These are phyloP conservation scores for Drosophila funebris DNA, from an alignment of 1,140 invertebrate species.

Conservation along the genomic window DNA sequence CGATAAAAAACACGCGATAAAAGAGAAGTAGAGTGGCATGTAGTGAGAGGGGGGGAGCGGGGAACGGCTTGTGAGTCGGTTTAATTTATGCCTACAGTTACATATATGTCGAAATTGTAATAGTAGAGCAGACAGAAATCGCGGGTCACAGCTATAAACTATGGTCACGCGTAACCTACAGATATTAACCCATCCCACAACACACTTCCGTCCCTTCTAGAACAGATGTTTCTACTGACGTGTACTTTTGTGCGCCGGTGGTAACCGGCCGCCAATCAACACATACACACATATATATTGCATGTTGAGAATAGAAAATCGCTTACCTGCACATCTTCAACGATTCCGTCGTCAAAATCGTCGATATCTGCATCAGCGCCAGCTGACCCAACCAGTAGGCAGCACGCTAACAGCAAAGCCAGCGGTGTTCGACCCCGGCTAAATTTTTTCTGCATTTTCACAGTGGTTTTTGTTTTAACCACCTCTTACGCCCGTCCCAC, in stretches of 20 bases:
- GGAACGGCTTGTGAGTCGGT: constrained; percentile 43
- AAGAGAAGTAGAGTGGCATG: constrained; percentile 13
- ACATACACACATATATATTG: not conserved
- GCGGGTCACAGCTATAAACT: constrained; percentile 19
- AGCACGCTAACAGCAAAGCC: constrained; percentile 51
- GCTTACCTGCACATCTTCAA: constrained; percentile 76
- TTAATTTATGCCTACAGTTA: constrained; percentile 17
- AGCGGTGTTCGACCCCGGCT: constrained; percentile 54
- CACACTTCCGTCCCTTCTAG: constrained; percentile 12
- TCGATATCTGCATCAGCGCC: constrained; percentile 43
- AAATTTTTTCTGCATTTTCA: constrained; percentile 59
- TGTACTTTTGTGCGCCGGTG: constrained; percentile 66
- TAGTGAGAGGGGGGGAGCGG: not conserved
- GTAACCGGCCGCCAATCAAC: constrained; percentile 27
- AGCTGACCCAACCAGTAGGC: constrained; percentile 26
- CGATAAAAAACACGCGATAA: constrained; percentile 55
- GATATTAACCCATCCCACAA: constrained; percentile 14
- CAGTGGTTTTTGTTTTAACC: constrained; percentile 33
- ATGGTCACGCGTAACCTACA: constrained; percentile 6
- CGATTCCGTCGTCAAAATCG: constrained; percentile 73
- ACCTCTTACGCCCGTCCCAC: constrained; percentile 16
- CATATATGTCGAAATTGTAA: constrained; percentile 3
- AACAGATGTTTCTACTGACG: constrained; percentile 63
- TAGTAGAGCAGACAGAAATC: not conserved
- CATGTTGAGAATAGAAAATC: constrained; percentile 4